These are phyloP conservation scores for Illadopsis cleaveri DNA, from an alignment of 2,113 vertebrate genomes.

Conservation along the genomic window DNA sequence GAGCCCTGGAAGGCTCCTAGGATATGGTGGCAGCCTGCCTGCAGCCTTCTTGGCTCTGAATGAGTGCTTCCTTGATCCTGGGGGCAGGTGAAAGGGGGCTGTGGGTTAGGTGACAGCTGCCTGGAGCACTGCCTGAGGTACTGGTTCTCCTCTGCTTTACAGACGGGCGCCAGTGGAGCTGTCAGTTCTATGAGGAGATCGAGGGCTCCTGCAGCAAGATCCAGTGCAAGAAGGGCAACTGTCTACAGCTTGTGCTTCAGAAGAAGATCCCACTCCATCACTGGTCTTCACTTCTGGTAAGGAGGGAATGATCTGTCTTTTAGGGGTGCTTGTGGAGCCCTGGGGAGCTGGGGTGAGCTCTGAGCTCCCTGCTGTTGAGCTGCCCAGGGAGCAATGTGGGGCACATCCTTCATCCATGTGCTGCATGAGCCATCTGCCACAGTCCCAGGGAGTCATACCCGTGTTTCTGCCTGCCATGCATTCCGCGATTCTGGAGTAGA, in stretches of 20 bases:
- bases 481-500: not conserved
- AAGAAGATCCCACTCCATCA: slow-evolving; percentile 95
- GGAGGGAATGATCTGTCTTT: not conserved
- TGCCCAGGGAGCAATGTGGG: not conserved
- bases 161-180: slow-evolving; percentile 95
- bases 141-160: not conserved
- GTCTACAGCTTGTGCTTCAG: slow-evolving; percentile 88
- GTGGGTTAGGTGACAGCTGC: not conserved
- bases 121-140: not conserved
- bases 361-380: not conserved
- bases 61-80: not conserved
- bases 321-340: not conserved
- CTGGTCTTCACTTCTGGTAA: slow-evolving; percentile 91
- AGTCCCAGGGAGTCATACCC: not conserved
- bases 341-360: not conserved
- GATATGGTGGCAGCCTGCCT: not conserved
- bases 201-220: slow-evolving; percentile 91
- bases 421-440: not conserved
- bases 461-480: not conserved
- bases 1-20: not conserved
- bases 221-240: slow-evolving; percentile 87
- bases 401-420: not conserved
- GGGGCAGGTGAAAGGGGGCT: not conserved
- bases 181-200: slow-evolving; percentile 90
- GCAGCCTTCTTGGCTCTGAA: not conserved